Conservation (phyloP, 2,113 vertebrate genomes). For the Atlantisia rogersi region DNA sequence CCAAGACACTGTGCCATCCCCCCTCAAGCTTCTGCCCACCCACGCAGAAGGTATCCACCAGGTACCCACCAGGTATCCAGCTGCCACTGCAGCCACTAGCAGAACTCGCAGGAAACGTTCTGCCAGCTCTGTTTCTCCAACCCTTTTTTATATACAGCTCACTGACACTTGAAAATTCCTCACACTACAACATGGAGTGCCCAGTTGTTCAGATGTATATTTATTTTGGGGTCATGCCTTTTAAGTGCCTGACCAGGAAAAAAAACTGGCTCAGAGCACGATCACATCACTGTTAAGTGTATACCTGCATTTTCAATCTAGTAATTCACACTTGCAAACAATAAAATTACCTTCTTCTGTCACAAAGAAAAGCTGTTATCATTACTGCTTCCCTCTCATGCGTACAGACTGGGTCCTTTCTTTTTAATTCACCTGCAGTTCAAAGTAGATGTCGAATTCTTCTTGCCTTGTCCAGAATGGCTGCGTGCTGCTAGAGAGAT, state of each 20-base stretch:
- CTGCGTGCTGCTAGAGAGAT: neutral
- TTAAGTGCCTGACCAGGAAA: neutral
- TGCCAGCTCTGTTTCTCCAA: neutral
- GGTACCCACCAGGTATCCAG: neutral
- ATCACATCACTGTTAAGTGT: neutral
- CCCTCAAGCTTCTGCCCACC: neutral
- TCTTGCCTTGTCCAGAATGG: neutral
- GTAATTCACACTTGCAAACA: constrained; percentile 35
- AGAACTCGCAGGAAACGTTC: neutral
- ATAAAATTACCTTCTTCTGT: constrained; percentile 11
- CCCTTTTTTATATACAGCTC: neutral
- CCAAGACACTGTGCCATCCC: neutral
- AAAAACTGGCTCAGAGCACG: neutral
- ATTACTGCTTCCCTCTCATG: neutral
- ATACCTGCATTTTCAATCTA: constrained; percentile 10
- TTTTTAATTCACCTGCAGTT: neutral
- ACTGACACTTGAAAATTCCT: neutral
- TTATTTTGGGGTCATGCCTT: constrained; percentile 2
- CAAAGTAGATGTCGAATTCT: neutral
- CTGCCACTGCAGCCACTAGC: neutral
- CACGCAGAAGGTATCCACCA: neutral
- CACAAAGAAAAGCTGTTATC: neutral
- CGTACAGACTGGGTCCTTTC: neutral
- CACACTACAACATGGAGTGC: neutral
- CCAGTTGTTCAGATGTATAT: neutral